phyloP scores from a whole-genome alignment of 2,888 invertebrate genomes.

The Drosophila paranaensis region DNA sequence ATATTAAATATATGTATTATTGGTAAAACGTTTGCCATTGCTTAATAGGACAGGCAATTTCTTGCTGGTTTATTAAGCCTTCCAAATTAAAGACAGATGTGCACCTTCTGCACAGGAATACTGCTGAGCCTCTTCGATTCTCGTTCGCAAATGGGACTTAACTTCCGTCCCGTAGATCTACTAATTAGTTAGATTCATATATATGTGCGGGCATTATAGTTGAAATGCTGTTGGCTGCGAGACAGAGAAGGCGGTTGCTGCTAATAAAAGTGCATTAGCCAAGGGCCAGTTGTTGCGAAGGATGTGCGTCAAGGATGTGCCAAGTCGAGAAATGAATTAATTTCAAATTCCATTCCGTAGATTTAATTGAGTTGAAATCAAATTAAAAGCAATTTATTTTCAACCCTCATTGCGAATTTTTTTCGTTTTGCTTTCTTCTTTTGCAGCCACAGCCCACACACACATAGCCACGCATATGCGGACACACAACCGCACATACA shows the following conservation, averaged over 20 bases:
- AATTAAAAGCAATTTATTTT: slow-evolving; percentile 84
- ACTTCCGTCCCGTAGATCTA: slow-evolving; percentile 9
- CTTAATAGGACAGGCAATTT: too few relatives aligned
- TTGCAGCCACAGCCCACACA: slow-evolving; percentile 43
- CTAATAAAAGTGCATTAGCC: slow-evolving; percentile 40
- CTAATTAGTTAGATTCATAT: slow-evolving; percentile 44
- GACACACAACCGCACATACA: not conserved
- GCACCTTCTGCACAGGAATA: slow-evolving; percentile 20
- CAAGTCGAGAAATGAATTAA: slow-evolving; percentile 72
- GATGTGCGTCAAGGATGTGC: slow-evolving; percentile 40
- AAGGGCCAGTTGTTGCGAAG: slow-evolving; percentile 7
- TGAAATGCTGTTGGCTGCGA: not conserved
- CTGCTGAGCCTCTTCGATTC: not conserved
- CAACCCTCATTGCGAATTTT: slow-evolving; percentile 82
- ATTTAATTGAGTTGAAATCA: slow-evolving; percentile 85
- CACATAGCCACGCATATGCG: slow-evolving; percentile 25
- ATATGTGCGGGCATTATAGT: slow-evolving; percentile 4
- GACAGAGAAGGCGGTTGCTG: slow-evolving; percentile 6
- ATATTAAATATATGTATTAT: not conserved
- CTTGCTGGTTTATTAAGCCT: slow-evolving; percentile 21
- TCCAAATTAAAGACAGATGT: slow-evolving; percentile 44
- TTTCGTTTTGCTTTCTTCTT: slow-evolving; percentile 32
- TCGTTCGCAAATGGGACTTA: not conserved
- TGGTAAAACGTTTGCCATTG: too few relatives aligned
- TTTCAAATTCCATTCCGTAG: slow-evolving; percentile 84